Evolutionary conservation across 2,113 vertebrate genomes (phyloP).

Genomic region (Passer montanus): DNA sequence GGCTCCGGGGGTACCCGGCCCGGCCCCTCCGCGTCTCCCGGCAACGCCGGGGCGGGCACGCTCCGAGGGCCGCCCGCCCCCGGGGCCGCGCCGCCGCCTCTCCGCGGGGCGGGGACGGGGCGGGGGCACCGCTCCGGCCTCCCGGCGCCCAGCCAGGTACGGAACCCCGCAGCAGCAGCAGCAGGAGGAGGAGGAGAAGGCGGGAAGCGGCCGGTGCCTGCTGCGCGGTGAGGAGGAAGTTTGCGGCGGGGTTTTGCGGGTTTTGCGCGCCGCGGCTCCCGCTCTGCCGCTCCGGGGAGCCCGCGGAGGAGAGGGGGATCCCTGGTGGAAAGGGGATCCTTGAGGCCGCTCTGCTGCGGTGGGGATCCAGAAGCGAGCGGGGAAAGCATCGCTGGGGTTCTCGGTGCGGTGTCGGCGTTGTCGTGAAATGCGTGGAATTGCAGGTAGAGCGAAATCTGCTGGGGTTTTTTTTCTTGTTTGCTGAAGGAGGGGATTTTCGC

Average conservation of each 20-base stretch:
- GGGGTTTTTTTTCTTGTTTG: background rate
- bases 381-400: background rate
- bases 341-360: background rate
- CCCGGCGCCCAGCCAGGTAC: background rate
- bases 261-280: background rate
- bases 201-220: background rate
- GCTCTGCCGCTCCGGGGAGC: background rate
- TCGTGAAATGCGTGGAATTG: background rate
- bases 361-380: background rate
- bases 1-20: background rate
- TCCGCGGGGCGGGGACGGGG: background rate
- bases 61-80: background rate
- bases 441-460: background rate
- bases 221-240: background rate
- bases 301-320: background rate
- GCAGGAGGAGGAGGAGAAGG: background rate
- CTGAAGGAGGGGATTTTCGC: background rate
- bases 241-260: background rate
- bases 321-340: background rate
- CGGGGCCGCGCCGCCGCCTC: background rate
- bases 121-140: background rate
- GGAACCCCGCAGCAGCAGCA: background rate
- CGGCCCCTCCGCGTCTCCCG: slow-evolving; percentile 60
- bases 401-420: background rate
- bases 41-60: slow-evolving; percentile 68